phyloP scores from a whole-genome alignment of 2,113 vertebrate species.

The Cynopterus brachyotis region DNA sequence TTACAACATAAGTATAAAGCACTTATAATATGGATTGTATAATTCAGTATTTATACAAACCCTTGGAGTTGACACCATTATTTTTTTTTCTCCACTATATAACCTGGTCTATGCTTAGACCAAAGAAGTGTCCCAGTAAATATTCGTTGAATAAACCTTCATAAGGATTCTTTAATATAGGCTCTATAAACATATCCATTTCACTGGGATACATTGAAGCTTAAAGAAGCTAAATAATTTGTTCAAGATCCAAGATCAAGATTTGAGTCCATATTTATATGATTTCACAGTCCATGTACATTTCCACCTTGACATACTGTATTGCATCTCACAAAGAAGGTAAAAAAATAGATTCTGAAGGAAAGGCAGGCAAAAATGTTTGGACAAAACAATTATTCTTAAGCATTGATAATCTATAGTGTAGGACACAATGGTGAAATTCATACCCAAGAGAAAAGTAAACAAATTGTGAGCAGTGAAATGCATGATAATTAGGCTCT shows the following conservation, averaged over 20 bases:
- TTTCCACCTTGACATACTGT: neutral
- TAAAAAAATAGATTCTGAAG: neutral
- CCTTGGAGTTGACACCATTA: neutral
- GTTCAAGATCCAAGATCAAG: neutral
- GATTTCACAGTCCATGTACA: neutral
- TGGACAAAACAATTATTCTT: neutral
- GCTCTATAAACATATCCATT: neutral
- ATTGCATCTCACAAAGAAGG: neutral
- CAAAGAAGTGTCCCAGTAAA: neutral
- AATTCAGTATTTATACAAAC: neutral
- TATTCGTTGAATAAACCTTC: neutral
- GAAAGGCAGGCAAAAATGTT: neutral
- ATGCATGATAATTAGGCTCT: neutral
- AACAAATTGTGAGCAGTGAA: neutral
- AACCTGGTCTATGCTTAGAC: neutral
- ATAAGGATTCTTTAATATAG: neutral
- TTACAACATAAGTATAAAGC: neutral
- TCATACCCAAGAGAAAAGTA: neutral
- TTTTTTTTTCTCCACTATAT: neutral
- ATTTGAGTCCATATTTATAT: neutral
- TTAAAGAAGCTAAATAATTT: neutral
- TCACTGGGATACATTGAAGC: neutral
- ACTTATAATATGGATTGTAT: neutral
- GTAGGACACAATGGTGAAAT: neutral
- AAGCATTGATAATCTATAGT: neutral